Conservation (phyloP, 2,113 vertebrate genomes). For the Crotalus horridus region DNA sequence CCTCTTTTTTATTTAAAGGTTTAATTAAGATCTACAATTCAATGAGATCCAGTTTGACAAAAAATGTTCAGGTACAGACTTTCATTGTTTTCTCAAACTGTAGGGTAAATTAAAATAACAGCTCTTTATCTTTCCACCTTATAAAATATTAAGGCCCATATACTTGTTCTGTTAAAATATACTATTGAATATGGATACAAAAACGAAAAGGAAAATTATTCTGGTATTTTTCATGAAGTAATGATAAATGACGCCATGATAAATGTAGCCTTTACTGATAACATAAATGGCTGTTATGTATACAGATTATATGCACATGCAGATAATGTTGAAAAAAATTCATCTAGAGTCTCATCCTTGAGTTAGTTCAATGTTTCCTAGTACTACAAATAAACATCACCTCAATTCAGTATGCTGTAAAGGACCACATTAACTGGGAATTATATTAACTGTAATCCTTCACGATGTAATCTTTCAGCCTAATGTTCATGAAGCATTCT, state of each 20-base stretch:
- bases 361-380: neutral
- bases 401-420: too few relatives aligned
- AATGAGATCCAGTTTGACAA: constrained; percentile 66
- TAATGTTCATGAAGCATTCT: too few relatives aligned
- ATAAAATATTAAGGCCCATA: neutral
- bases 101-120: constrained; percentile 41
- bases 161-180: constrained; percentile 17
- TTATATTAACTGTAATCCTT: too few relatives aligned
- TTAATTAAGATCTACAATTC: constrained; percentile 57
- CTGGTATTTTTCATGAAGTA: neutral
- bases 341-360: neutral
- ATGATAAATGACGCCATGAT: neutral
- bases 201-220: accelerated
- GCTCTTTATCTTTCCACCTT: constrained; percentile 30
- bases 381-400: too few relatives aligned
- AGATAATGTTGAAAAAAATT: neutral
- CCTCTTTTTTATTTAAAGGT: constrained; percentile 50
- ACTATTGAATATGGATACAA: constrained; percentile 1
- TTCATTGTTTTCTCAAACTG: constrained; percentile 49
- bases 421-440: too few relatives aligned
- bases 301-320: neutral
- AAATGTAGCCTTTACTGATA: neutral
- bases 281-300: neutral
- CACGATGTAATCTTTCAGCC: too few relatives aligned
- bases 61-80: constrained; percentile 56